Evolutionary conservation across 2,888 invertebrate species (phyloP).

Genomic region (Crossocerus cetratus): DNA sequence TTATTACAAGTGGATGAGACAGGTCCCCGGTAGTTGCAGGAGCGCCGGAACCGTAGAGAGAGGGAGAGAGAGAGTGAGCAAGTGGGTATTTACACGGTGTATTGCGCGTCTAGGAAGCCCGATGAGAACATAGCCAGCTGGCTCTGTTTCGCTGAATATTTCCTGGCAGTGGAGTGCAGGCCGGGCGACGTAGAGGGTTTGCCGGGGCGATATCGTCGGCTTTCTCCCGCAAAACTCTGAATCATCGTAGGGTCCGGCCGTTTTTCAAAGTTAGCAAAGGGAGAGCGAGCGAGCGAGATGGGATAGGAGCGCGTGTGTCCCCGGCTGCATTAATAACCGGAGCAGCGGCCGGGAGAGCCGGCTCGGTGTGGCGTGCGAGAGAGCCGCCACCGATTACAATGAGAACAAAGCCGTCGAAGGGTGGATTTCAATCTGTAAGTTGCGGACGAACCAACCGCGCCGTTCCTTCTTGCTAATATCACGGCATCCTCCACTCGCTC

Average conservation of each 20-base stretch:
- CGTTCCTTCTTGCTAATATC: slow-evolving; percentile 37
- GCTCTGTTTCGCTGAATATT: slow-evolving; percentile 55
- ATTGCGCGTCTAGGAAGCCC: slow-evolving; percentile 16
- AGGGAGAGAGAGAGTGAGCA: too few species aligned
- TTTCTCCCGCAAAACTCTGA: slow-evolving; percentile 59
- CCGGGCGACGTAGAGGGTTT: neutral
- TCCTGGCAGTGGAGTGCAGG: slow-evolving; percentile 46
- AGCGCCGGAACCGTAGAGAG: neutral
- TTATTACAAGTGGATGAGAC: neutral
- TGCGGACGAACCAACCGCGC: slow-evolving; percentile 46
- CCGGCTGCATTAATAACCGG: slow-evolving; percentile 59
- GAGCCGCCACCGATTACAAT: slow-evolving; percentile 56
- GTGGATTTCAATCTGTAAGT: slow-evolving; percentile 62
- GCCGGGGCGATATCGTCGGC: slow-evolving; percentile 48
- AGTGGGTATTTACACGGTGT: too few species aligned
- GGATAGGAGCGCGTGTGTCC: too few species aligned
- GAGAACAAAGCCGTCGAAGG: slow-evolving; percentile 60
- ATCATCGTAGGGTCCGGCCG: slow-evolving; percentile 58
- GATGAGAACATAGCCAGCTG: slow-evolving; percentile 58
- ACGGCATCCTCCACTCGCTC: slow-evolving; percentile 34
- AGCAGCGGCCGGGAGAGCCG: slow-evolving; percentile 39
- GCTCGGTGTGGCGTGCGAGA: slow-evolving; percentile 54
- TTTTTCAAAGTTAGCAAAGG: slow-evolving; percentile 60
- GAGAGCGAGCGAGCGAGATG: slow-evolving; percentile 19
- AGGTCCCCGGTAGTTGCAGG: neutral